phyloP scores from a whole-genome alignment of 2,797 vertebrate species.

The Halcyon leucocephala region DNA sequence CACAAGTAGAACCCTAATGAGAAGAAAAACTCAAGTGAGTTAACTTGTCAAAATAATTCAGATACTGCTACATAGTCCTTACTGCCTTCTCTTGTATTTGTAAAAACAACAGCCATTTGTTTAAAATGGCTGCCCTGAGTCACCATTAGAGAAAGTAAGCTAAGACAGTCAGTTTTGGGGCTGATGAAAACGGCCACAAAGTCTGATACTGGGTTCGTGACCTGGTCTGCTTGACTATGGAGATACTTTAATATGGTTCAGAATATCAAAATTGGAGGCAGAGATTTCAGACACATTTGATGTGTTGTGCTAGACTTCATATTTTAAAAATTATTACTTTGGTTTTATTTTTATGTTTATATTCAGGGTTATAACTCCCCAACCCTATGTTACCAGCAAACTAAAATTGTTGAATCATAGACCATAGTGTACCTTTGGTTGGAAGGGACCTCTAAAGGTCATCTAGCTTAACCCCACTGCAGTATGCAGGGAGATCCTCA shows the following conservation, averaged over 20 bases:
- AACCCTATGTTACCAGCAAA: neutral
- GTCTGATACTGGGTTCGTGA: neutral
- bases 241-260: neutral
- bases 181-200: neutral
- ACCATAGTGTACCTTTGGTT: no score
- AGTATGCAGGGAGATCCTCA: no score
- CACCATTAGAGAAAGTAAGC: neutral
- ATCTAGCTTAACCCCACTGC: no score
- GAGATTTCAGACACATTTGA: neutral
- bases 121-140: neutral
- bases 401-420: neutral
- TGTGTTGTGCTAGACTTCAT: neutral
- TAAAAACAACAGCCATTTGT: neutral
- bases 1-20: neutral
- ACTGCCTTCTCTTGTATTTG: neutral
- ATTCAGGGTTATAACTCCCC: neutral
- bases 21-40: neutral
- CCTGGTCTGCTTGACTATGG: neutral
- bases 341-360: neutral
- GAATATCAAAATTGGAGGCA: neutral
- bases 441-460: no score
- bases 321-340: neutral
- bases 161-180: fast-evolving
- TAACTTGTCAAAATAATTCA: neutral
- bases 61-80: neutral